Conservation (phyloP, 2,113 vertebrate species). For the Carollia perspicillata region DNA sequence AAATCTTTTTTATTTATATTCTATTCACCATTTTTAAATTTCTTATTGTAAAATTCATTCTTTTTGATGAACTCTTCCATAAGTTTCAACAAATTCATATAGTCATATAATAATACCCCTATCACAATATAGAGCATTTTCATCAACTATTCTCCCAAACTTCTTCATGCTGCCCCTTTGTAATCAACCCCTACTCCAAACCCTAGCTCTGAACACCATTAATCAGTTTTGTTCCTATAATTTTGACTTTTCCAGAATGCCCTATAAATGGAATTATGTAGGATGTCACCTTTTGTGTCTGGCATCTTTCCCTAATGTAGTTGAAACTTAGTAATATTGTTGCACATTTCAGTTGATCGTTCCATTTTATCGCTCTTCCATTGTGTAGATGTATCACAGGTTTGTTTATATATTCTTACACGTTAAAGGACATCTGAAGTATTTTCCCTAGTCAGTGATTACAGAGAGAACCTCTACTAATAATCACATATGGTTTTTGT, state of each 20-base stretch:
- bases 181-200: too few relatives aligned
- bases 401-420: background rate
- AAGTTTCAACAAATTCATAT: background rate
- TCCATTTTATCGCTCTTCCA: fast-evolving
- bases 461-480: background rate
- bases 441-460: background rate
- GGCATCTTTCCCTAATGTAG: background rate
- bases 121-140: background rate
- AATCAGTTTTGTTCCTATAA: background rate
- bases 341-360: background rate
- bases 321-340: background rate
- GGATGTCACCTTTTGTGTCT: background rate
- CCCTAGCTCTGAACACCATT: background rate
- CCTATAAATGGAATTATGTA: too few relatives aligned
- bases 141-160: background rate
- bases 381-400: background rate
- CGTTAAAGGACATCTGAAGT: background rate
- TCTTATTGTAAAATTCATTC: background rate
- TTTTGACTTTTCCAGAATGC: background rate
- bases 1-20: background rate
- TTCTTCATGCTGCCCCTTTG: background rate
- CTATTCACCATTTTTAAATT: background rate
- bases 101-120: background rate
- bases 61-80: background rate
- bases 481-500: background rate